Base-by-base conservation (phyloP, 1,140 invertebrate genomes). In the Tenebrio molitor region DNA sequence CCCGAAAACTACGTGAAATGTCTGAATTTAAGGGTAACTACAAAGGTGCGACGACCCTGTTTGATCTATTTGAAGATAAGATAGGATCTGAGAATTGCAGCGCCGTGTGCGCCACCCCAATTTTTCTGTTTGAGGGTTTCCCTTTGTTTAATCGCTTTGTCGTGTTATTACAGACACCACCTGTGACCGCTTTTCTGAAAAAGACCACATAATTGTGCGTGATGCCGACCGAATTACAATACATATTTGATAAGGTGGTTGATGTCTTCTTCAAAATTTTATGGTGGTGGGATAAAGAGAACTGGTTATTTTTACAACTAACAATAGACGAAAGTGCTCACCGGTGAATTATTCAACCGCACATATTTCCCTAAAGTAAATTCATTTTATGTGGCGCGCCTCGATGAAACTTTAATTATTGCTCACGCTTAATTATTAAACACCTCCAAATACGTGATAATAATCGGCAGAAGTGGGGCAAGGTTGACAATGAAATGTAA, bases 401-500 rank as follows among this genome's bases (percentile, higher is more conserved):
- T 5, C 5, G 5, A 58, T 58, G 50, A 58, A 58, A 58, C 29
- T 58, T 58, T 58, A 58, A 58, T 58, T 58, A 8, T 25, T 29
- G 23, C 50, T 29, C 23, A 29, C 50, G n/a, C 1, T 58, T 58
- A 58, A 58, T 29, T 58, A 58, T 58, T 58, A 58, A 58, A 12
- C 12, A 58, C 15, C n/a, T 17, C 15, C 50, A 29, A 58, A 58
- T 58, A 58, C 50, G n/a, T 58, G 50, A 58, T 58, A 14, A 58
- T 58, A 58, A 58, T 58, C 50, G 15, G 50, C 29, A 23, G 15
- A 58, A 58, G 29, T 58, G 23, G 50, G 23, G 23, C 50, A 58
- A 58, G 50, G 50, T 58, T 58, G 50, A 25, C 50, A 58, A 58
- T 58, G 21, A 58, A 58, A 58, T 58, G 50, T 58, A 58, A 58